These are phyloP conservation scores for Diploscapter pachys DNA, from an alignment of 1,140 invertebrate genomes.

Conservation along the genomic window DNA sequence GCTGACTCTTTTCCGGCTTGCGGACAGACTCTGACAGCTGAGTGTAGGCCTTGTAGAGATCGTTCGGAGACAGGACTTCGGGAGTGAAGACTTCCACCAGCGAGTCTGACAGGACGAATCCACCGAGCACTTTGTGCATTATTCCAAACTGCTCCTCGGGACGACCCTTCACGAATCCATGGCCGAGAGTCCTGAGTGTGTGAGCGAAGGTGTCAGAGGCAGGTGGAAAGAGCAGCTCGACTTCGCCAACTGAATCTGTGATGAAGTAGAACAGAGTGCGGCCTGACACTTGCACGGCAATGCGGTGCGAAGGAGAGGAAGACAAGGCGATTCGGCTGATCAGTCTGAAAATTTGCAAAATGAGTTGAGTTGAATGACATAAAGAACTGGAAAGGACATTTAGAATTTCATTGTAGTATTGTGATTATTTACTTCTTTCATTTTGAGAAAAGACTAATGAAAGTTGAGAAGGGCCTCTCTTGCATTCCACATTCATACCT, in stretches of 20 bases:
- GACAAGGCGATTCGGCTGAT: neutral
- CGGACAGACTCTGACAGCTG: conserved; percentile 24
- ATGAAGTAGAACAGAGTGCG: conserved; percentile 31
- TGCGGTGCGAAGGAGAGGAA: neutral
- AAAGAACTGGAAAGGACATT: too few species aligned
- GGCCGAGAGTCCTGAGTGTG: conserved; percentile 15
- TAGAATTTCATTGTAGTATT: too few species aligned
- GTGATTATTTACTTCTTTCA: too few species aligned
- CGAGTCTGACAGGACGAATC: conserved; percentile 32
- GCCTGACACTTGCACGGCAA: conserved; percentile 10
- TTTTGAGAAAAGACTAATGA: too few species aligned
- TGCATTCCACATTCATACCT: too few species aligned
- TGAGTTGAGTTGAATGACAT: too few species aligned
- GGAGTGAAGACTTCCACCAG: conserved; percentile 30
- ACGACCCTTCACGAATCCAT: conserved; percentile 22
- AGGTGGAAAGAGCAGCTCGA: conserved; percentile 20
- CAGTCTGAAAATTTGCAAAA: neutral
- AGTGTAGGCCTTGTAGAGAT: conserved; percentile 25
- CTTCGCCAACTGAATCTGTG: conserved; percentile 10
- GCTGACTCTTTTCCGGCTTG: conserved; percentile 23
- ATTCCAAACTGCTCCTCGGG: conserved; percentile 33
- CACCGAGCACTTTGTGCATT: conserved; percentile 29
- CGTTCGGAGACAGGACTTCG: conserved; percentile 25
- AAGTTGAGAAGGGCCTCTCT: too few species aligned
- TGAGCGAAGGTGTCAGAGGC: conserved; percentile 7